phyloP scores from a whole-genome alignment of 1,140 invertebrate genomes.

The Pseudomyrmex cubaensis region DNA sequence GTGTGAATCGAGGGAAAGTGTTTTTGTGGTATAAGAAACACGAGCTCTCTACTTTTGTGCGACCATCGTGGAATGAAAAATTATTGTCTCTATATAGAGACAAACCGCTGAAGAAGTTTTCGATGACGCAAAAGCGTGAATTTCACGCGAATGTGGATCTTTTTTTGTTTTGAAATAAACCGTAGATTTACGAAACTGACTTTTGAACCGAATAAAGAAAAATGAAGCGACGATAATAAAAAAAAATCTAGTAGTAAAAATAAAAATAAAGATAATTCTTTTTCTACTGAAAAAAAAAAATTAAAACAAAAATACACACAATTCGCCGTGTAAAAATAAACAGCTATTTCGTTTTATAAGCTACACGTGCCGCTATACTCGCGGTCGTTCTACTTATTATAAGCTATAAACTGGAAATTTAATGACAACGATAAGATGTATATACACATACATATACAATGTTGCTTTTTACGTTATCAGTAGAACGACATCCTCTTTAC shows the following conservation, averaged over 20 bases:
- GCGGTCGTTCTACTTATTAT: conserved; percentile 38
- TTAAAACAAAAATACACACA: not conserved
- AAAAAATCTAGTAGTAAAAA: too few relatives aligned
- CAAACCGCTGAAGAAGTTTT: too few relatives aligned
- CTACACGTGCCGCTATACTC: conserved; percentile 23
- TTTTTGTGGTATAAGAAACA: conserved; percentile 13
- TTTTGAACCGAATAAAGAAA: too few relatives aligned
- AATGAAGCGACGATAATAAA: too few relatives aligned
- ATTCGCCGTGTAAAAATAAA: not conserved
- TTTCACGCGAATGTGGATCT: too few relatives aligned
- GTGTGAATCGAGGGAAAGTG: not conserved
- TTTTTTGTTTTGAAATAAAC: too few relatives aligned
- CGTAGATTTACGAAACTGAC: too few relatives aligned
- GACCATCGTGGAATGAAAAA: too few relatives aligned
- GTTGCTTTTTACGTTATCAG: conserved; percentile 57
- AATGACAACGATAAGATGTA: conserved; percentile 42
- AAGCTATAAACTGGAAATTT: conserved; percentile 40
- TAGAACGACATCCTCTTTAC: conserved; percentile 45
- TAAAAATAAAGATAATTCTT: too few relatives aligned
- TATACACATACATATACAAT: conserved; percentile 3
- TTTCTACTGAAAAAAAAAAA: too few relatives aligned
- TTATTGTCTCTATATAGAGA: too few relatives aligned
- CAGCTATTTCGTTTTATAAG: conserved; percentile 18
- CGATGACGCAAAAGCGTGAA: too few relatives aligned
- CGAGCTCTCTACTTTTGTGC: not conserved